Evolutionary conservation across 2,888 invertebrate genomes (phyloP).

Genomic region (Ophion costatus): DNA sequence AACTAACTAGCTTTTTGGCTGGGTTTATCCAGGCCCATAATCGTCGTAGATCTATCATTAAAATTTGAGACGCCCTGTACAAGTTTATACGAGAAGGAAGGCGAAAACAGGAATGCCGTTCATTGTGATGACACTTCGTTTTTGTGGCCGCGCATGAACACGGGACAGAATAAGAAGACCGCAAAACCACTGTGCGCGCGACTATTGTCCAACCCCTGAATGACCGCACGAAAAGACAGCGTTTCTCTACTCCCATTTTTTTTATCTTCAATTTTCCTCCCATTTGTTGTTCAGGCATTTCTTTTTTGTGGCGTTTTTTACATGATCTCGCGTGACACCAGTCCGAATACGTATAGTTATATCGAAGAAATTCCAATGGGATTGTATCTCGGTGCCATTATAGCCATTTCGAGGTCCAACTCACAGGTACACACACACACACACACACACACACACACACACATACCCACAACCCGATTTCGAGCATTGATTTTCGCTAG

Average conservation of each 20-base stretch:
- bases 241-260: conserved; percentile 56
- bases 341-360: conserved; percentile 13
- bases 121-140: conserved; percentile 69
- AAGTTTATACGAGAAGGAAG: conserved; percentile 26
- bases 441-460: not conserved
- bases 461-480: conserved; percentile 35
- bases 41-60: not conserved
- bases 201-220: conserved; percentile 47
- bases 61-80: conserved; percentile 3
- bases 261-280: conserved; percentile 16
- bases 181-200: conserved; percentile 63
- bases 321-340: conserved; percentile 45
- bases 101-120: conserved; percentile 41
- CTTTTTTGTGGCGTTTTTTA: conserved; percentile 5
- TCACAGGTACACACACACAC: not conserved
- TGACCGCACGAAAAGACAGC: conserved; percentile 49
- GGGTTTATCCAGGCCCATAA: too few relatives aligned
- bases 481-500: conserved; percentile 46
- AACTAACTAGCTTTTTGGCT: not conserved
- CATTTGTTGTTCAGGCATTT: conserved; percentile 2
- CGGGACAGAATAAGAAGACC: conserved; percentile 37
- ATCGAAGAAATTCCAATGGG: conserved; percentile 30
- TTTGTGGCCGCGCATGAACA: conserved; percentile 54
- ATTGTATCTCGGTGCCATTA: conserved; percentile 34
- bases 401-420: conserved; percentile 14